Evolutionary conservation across 2,797 vertebrate species (phyloP).

Genomic region (Rousettus madagascariensis): DNA sequence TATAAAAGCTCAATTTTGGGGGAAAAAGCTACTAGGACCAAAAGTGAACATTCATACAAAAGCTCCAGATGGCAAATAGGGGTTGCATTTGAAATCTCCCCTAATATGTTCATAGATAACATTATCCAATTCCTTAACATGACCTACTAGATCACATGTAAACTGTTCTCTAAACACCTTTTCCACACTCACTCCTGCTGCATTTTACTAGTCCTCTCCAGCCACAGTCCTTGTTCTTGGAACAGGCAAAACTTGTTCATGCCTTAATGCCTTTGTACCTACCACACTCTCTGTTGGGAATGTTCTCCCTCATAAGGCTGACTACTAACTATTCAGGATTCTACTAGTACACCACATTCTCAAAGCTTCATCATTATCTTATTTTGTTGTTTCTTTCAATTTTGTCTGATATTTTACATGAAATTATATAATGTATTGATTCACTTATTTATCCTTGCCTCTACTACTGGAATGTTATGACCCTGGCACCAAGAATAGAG

Average conservation of each 20-base stretch:
- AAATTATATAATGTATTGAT: not conserved
- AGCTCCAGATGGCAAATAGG: not conserved
- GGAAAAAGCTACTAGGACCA: not conserved
- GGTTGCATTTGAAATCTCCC: not conserved
- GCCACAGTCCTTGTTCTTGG: not conserved
- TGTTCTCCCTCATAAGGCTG: not conserved
- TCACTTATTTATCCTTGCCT: not conserved
- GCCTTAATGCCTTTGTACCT: too few relatives aligned
- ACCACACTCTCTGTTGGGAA: not conserved
- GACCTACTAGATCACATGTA: not conserved
- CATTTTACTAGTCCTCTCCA: not conserved
- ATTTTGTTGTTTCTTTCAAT: not conserved
- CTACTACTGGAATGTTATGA: not conserved
- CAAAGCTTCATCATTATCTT: not conserved
- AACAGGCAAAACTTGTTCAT: not conserved
- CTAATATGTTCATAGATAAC: not conserved
- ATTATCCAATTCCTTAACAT: not conserved
- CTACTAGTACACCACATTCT: not conserved
- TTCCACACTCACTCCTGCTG: not conserved
- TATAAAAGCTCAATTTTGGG: not conserved
- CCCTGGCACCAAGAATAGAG: not conserved
- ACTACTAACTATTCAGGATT: not conserved
- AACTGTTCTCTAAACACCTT: not conserved
- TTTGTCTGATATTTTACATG: not conserved
- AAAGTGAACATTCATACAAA: not conserved